Evolutionary conservation across 2,797 vertebrate genomes (phyloP), one percentile per base, ranked within the genome.

Genomic region (Gambelia wislizenii): DNA sequence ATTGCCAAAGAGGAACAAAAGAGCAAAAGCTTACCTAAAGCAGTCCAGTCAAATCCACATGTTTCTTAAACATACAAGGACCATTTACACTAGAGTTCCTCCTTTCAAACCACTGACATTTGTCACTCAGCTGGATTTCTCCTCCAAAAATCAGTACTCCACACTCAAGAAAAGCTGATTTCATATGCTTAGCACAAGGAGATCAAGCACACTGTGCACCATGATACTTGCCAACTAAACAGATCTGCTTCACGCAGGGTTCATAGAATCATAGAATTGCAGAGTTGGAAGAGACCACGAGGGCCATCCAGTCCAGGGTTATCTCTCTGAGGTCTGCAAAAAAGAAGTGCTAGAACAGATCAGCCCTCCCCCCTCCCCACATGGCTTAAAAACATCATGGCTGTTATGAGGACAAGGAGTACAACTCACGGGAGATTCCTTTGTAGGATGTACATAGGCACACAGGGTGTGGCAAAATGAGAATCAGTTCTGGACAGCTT

Each of bases 191-290:
- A 94, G 49, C 67, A 94, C 89, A 70, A 95, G 95, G 95, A 30
- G 93, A 59, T 89, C 88, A 92, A 95, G 92, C 95, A 95, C 93
- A 95, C 94, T 91, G 94, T 77, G n/a, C n/a, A n/a, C n/a, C n/a
- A n/a, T n/a, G n/a, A n/a, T 95, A 96, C 95, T 95, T 96, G 95
- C 95, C 95, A 94, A 94, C 85, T 94, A 84, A 95, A 93, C 89
- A 94, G 90, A 95, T 94, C 94, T 92, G 94, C 94, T 90, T 93
- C 95, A 93, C n/a, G n/a, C n/a, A n/a, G n/a, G 47, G 8, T 4
- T 49, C 47, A 49, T 49, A 49, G 47, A 49, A 49, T 49, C 47
- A 49, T 49, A 49, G 47, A 49, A 49, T 4, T 49, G 47, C 8
- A 49, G 47, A 49, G 47, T 49, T 49, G 47, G 47, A 49, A 49